Percentiles rank a stretch among this genome's conserved stretches.
Conservation (phyloP, 2,888 invertebrate species). For the Stenchaetothrips biformis region DNA sequence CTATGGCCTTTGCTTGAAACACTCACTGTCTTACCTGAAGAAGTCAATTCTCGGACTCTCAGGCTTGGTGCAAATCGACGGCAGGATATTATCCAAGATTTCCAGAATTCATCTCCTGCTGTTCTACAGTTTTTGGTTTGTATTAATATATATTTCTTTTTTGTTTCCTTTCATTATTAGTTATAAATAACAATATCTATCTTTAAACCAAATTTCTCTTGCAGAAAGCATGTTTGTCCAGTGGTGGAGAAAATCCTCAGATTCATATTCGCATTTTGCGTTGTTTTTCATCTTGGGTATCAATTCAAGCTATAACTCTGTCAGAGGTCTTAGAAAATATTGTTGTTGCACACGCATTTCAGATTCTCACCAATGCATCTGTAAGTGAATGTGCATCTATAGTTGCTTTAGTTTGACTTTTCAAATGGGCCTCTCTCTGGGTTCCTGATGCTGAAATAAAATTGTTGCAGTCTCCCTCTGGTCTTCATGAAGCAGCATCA, state of each 20-base stretch:
- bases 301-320: slow-evolving; percentile 73
- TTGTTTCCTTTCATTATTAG: slow-evolving; percentile 36
- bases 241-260: slow-evolving; percentile 58
- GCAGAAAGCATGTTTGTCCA: slow-evolving; percentile 66
- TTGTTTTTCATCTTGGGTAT: slow-evolving; percentile 90
- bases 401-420: slow-evolving; percentile 29
- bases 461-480: slow-evolving; percentile 49
- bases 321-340: slow-evolving; percentile 67
- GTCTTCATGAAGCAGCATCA: slow-evolving; percentile 82
- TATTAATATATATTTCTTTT: slow-evolving; percentile 37
- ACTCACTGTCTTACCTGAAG: slow-evolving; percentile 91
- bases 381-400: slow-evolving; percentile 39
- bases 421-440: too few species aligned
- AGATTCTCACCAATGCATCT: slow-evolving; percentile 47
- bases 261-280: slow-evolving; percentile 69
- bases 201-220: slow-evolving; percentile 37
- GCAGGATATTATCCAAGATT: slow-evolving; percentile 74
- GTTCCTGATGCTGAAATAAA: slow-evolving; percentile 5
- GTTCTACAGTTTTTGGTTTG: slow-evolving; percentile 72
- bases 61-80: slow-evolving; percentile 86
- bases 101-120: slow-evolving; percentile 67
- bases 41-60: slow-evolving; percentile 75
- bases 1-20: slow-evolving; percentile 86
- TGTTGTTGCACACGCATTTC: slow-evolving; percentile 66
- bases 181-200: background rate